Percentiles rank a stretch among this genome's conserved stretches.
Conservation (phyloP, 2,888 invertebrate species). For the Baccha elongata region DNA sequence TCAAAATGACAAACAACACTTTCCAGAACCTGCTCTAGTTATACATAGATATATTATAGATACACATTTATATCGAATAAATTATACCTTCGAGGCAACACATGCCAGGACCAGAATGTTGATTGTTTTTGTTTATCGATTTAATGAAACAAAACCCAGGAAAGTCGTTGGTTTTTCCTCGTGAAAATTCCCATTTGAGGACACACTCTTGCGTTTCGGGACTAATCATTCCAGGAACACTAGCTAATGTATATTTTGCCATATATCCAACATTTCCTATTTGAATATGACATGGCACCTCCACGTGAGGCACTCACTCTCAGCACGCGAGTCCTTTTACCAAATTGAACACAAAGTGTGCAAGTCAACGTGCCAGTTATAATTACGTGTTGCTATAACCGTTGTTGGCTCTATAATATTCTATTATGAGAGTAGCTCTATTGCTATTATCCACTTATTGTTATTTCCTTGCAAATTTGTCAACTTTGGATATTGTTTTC, state of each 20-base stretch:
- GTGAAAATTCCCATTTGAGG: neutral
- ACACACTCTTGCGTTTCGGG: slow-evolving; percentile 2
- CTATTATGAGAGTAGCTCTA: slow-evolving; percentile 8
- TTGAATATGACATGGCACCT: slow-evolving; percentile 5
- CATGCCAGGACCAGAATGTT: slow-evolving; percentile 8
- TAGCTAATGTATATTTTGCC: slow-evolving; percentile 17
- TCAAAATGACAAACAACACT: neutral
- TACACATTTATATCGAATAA: slow-evolving; percentile 21
- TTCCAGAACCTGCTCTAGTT: neutral
- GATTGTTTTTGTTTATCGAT: slow-evolving; percentile 33
- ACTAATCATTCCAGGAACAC: slow-evolving; percentile 15
- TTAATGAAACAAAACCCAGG: slow-evolving; percentile 23
- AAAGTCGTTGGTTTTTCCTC: slow-evolving; percentile 11
- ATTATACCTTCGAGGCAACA: slow-evolving; percentile 22
- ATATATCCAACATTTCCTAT: no score
- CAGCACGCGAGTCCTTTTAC: slow-evolving; percentile 10
- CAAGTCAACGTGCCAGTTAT: slow-evolving; percentile 56
- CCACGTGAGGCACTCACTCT: slow-evolving; percentile 24
- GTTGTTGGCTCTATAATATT: slow-evolving; percentile 20
- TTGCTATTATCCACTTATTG: slow-evolving; percentile 16
- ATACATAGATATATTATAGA: neutral
- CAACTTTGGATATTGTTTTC: slow-evolving; percentile 3
- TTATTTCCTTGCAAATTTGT: slow-evolving; percentile 31
- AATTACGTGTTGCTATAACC: slow-evolving; percentile 35
- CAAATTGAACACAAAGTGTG: slow-evolving; percentile 45